Evolutionary conservation across 1,140 invertebrate genomes (phyloP), one percentile per base, ranked within the genome.

Genomic region (Heliconius congener): DNA sequence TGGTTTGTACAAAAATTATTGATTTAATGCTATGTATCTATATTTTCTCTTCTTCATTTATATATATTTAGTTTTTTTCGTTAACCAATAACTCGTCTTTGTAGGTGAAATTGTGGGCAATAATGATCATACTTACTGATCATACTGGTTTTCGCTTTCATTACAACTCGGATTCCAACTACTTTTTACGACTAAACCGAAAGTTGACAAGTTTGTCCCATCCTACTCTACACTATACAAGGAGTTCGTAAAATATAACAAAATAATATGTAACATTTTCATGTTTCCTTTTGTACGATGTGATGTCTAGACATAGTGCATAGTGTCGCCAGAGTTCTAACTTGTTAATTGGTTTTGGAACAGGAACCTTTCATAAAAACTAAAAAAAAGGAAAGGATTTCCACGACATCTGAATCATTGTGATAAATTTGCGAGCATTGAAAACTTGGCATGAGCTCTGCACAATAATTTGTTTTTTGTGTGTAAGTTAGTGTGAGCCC

Each of bases 261-360:
- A 66, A 30, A 13, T 13, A 13, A 23, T 66, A 27, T 66, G 60
- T 27, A 66, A 4, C 27, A 66, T 66, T 30, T 66, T 13, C 60
- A 30, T 30, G 30, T 66, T 11, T 76, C 50, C 70, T 37, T 80
- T 72, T 76, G 50, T 57, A 50, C 57, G 74, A 79, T 76, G 55
- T 60, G 73, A 50, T 75, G 82, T 83, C 82, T 83, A 80, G 81
- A 79, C 73, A 74, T 52, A 76, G 76, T 78, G 73, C 73, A 46
- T 71, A 81, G 55, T 55, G 78, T 75, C 76, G 79, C 81, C 79
- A 83, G 60, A 83, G 79, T 27, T 75, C 42, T 73, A 66, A 77
- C 79, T 73, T 70, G 70, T 76, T 83, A 81, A 83, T 83, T 80
- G 81, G 76, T 83, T 83, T 81, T 78, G 81, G 80, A 78, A 77